Percentiles rank a stretch among this genome's conserved stretches.
phyloP scores from a whole-genome alignment of 2,113 vertebrate species.

The Mustela nigripes region DNA sequence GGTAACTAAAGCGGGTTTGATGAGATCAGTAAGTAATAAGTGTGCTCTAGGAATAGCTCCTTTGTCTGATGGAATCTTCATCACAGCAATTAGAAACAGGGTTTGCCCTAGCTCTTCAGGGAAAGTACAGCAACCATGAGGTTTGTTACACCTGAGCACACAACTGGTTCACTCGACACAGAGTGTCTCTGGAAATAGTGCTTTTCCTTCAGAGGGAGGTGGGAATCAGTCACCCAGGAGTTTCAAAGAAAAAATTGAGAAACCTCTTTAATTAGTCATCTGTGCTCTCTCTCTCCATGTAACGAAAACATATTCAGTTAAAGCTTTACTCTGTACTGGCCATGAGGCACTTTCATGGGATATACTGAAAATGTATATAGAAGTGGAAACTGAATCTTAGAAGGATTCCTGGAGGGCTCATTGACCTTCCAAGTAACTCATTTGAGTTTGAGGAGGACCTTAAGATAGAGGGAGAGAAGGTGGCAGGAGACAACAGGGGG shows the following conservation, averaged over 20 bases:
- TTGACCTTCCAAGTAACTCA: not conserved
- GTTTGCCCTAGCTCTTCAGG: not conserved
- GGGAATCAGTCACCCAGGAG: not conserved
- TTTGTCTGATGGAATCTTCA: not conserved
- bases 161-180: slow-evolving; percentile 57
- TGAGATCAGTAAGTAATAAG: not conserved
- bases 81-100: not conserved
- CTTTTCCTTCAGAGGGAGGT: slow-evolving; percentile 24
- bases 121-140: not conserved
- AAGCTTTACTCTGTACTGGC: not conserved
- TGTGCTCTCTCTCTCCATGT: not conserved
- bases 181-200: not conserved
- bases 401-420: not conserved
- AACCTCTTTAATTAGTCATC: not conserved
- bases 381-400: not conserved
- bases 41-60: not conserved
- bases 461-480: not conserved
- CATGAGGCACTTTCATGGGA: not conserved
- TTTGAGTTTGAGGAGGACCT: not conserved
- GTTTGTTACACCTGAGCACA: slow-evolving; percentile 44
- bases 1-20: not conserved
- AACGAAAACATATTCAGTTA: slow-evolving; percentile 8
- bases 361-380: not conserved
- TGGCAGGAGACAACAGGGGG: not conserved
- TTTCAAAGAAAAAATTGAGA: not conserved